These are phyloP conservation scores for Chaetura pelagica DNA, from an alignment of 2,113 vertebrate species.

Conservation along the genomic window DNA sequence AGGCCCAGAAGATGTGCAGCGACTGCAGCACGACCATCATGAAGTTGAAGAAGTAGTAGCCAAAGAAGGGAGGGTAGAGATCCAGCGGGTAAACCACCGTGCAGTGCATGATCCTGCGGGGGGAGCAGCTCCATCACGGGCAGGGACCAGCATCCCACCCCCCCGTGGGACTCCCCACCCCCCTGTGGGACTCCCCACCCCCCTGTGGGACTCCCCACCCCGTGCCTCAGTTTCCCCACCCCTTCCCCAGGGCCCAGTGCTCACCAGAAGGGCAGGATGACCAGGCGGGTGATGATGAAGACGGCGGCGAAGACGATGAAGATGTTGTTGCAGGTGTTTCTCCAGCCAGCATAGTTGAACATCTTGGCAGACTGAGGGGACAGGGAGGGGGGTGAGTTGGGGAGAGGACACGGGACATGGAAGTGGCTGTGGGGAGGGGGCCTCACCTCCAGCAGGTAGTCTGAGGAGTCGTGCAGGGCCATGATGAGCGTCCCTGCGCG, in stretches of 20 bases:
- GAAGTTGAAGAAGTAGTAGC: conserved; percentile 95
- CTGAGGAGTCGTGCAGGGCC: conserved; percentile 91
- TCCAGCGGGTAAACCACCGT: conserved; percentile 89
- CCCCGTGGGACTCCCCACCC: fast-evolving
- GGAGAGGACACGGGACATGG: fast-evolving
- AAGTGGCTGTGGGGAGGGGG: fast-evolving
- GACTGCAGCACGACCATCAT: conserved; percentile 89
- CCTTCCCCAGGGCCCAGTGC: fast-evolving
- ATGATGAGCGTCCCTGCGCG: conserved; percentile 93
- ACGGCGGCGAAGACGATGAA: conserved; percentile 91
- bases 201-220: fast-evolving
- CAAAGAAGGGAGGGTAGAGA: conserved; percentile 90
- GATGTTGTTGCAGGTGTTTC: conserved; percentile 91
- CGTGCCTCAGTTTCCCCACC: background rate
- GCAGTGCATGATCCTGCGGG: conserved; percentile 89
- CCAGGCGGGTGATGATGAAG: conserved; percentile 90
- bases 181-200: fast-evolving
- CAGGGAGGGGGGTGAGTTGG: fast-evolving
- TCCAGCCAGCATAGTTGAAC: conserved; percentile 97
- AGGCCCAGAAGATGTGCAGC: conserved; percentile 95
- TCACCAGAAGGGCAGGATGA: conserved; percentile 95
- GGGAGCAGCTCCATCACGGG: fast-evolving
- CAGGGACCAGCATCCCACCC: fast-evolving
- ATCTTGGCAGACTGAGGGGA: conserved; percentile 92
- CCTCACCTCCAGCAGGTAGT: conserved; percentile 90